Conservation (phyloP, 1,140 invertebrate species). For the Andricus grossulariae region DNA sequence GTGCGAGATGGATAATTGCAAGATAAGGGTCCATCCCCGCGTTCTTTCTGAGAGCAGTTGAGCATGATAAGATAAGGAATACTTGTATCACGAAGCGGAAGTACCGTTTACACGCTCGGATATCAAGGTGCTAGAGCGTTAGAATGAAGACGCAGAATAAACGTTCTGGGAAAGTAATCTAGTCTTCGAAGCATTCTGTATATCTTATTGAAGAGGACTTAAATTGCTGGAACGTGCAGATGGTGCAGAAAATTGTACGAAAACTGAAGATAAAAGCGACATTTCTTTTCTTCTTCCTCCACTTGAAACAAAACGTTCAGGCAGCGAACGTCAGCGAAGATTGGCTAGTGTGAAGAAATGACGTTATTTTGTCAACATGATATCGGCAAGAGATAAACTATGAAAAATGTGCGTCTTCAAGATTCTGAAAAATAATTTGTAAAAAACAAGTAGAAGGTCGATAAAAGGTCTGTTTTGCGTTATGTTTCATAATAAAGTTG, state of each 20-base stretch:
- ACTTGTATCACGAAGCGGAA: conserved; percentile 39
- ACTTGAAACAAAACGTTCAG: background rate
- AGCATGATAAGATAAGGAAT: conserved; percentile 45
- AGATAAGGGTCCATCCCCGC: conserved; percentile 38
- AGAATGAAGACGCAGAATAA: conserved; percentile 48
- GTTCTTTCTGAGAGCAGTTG: conserved; percentile 15
- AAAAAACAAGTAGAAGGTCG: background rate
- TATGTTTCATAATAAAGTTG: too few species aligned
- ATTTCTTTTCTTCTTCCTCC: conserved; percentile 2
- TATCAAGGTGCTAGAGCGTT: conserved; percentile 44
- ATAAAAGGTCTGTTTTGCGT: too few species aligned
- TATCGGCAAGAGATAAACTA: background rate
- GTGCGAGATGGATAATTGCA: conserved; percentile 46
- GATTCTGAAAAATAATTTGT: background rate
- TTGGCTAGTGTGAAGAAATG: conserved; percentile 3
- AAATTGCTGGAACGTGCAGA: background rate
- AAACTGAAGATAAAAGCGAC: background rate
- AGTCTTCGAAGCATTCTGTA: conserved; percentile 23
- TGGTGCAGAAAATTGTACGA: conserved; percentile 7
- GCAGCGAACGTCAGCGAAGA: conserved; percentile 11
- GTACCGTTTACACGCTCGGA: conserved; percentile 44
- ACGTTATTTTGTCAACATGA: background rate
- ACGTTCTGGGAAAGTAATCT: conserved; percentile 46
- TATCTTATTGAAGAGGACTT: background rate
- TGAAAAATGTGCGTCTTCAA: background rate